Evolutionary conservation across 2,113 vertebrate species (phyloP).

Genomic region (Phalacrocorax pelagicus): DNA sequence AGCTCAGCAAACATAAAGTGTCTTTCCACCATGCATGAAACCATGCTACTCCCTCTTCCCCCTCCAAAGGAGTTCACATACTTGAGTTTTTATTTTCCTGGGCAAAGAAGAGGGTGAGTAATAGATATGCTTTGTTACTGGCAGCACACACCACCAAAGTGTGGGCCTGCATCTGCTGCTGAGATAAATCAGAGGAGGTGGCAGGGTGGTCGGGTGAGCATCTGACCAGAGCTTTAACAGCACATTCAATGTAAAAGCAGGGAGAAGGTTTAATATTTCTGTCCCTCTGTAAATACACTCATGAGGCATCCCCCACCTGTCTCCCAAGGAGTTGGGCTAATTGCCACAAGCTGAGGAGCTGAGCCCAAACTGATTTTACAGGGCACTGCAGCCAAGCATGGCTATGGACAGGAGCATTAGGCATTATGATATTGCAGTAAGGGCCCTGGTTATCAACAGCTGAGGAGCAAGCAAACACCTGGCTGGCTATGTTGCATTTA

Average conservation of each 20-base stretch:
- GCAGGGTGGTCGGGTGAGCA: not conserved
- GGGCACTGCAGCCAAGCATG: not conserved
- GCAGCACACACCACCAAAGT: not conserved
- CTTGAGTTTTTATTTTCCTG: not conserved
- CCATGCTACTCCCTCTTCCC: not conserved
- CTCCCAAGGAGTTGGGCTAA: not conserved
- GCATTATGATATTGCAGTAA: fast-evolving
- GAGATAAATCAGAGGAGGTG: conserved; percentile 36
- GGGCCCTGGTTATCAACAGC: fast-evolving
- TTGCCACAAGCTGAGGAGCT: not conserved
- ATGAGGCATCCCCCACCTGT: not conserved
- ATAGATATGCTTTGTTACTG: not conserved
- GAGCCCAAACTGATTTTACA: not conserved
- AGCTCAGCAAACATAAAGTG: not conserved
- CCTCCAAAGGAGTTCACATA: not conserved
- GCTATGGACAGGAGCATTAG: not conserved
- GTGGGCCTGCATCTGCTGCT: not conserved
- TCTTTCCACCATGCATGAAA: not conserved
- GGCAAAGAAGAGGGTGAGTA: not conserved
- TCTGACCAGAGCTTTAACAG: not conserved
- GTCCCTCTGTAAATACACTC: not conserved
- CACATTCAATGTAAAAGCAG: conserved; percentile 31
- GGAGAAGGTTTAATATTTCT: conserved; percentile 10
- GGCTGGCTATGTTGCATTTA: not conserved
- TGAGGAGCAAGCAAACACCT: not conserved